These are phyloP conservation scores for Galerucella pusilla DNA, from an alignment of 2,888 invertebrate genomes.

Conservation along the genomic window DNA sequence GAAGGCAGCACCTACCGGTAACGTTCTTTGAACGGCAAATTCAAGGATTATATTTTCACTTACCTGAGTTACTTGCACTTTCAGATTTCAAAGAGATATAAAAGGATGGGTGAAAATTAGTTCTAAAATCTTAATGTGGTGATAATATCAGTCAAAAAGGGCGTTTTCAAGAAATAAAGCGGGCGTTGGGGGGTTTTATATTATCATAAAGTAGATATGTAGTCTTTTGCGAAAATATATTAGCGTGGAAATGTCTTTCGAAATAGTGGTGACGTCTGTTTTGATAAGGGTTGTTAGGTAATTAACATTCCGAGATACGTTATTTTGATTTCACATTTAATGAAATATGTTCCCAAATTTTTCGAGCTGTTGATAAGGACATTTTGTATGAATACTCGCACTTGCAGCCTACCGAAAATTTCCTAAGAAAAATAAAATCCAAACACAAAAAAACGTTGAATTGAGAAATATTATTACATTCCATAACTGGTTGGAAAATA, in stretches of 20 bases:
- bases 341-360: conserved; percentile 27
- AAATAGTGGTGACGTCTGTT: conserved; percentile 34
- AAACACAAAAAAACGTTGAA: no score
- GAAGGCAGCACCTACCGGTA: conserved; percentile 39
- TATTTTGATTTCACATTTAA: conserved; percentile 29
- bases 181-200: conserved; percentile 20
- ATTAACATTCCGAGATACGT: conserved; percentile 33
- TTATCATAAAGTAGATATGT: conserved; percentile 24
- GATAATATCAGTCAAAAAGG: conserved; percentile 39
- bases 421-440: no score
- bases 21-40: conserved; percentile 21
- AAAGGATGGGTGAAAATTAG: conserved; percentile 44
- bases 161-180: conserved; percentile 24
- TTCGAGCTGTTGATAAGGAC: conserved; percentile 10
- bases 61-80: conserved; percentile 44
- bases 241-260: conserved; percentile 28
- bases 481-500: no score
- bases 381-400: neutral
- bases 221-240: conserved; percentile 20
- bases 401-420: neutral
- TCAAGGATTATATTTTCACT: conserved; percentile 38
- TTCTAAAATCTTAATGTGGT: conserved; percentile 41
- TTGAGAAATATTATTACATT: no score
- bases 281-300: conserved; percentile 39
- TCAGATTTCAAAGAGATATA: conserved; percentile 40